Conservation (phyloP, 2,888 invertebrate species). For the Opisthograptis luteolata region DNA sequence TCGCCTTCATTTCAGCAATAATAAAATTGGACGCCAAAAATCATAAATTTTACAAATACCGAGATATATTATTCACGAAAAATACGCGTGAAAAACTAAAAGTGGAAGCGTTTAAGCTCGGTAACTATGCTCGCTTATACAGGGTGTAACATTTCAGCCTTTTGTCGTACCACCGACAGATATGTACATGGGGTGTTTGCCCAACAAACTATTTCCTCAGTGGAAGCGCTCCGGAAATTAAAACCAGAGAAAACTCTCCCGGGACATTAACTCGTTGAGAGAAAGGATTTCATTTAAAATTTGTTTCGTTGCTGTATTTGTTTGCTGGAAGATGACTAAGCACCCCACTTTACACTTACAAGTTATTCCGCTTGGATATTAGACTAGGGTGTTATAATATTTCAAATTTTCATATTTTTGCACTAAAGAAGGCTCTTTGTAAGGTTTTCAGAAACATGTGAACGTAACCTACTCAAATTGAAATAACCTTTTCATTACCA, state of each 20-base stretch:
- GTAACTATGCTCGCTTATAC: slow-evolving; percentile 19
- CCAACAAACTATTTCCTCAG: slow-evolving; percentile 76
- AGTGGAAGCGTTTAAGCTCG: slow-evolving; percentile 9
- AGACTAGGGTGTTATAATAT: slow-evolving; percentile 1
- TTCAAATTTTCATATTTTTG: neutral
- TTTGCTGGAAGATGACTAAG: slow-evolving; percentile 44
- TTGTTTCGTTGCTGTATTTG: slow-evolving; percentile 65
- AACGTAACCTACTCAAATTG: neutral
- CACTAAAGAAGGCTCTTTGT: neutral
- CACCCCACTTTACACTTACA: slow-evolving; percentile 12
- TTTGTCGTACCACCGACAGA: slow-evolving; percentile 28
- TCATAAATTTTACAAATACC: slow-evolving; percentile 1
- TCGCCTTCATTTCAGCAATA: too few relatives aligned
- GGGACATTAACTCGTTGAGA: slow-evolving; percentile 73
- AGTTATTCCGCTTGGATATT: slow-evolving; percentile 12
- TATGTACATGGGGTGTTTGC: slow-evolving; percentile 45
- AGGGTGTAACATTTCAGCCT: slow-evolving; percentile 20
- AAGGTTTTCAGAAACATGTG: neutral
- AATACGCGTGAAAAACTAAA: slow-evolving; percentile 5
- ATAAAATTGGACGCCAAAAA: too few relatives aligned
- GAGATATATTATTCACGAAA: slow-evolving; percentile 3
- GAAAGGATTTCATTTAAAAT: slow-evolving; percentile 74
- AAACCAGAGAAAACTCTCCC: slow-evolving; percentile 74
- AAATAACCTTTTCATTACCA: too few relatives aligned
- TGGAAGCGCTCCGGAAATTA: slow-evolving; percentile 78